Base-by-base conservation (phyloP, 2,797 vertebrate species). In the Mormyrops boulengeri region DNA sequence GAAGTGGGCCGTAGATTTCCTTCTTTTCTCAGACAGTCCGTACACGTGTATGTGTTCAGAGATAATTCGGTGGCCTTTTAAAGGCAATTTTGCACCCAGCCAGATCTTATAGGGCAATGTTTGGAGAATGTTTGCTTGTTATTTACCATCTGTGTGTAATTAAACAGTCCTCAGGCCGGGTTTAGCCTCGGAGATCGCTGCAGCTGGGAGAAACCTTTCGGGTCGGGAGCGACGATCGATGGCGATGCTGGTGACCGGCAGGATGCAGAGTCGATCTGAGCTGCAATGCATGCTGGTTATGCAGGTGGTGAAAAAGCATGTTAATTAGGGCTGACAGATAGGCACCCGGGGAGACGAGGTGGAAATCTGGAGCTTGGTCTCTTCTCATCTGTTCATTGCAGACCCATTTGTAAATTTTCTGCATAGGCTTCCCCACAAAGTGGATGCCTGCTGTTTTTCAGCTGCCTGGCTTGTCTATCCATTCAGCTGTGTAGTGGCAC, bases 241-340 rank as follows among this genome's bases (percentile, higher is more conserved):
- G 90, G 34, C 92, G 60, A 89, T 38, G 50, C 55, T 60, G 88
- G 92, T 91, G 34, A 62, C 88, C 60, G 91, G 22, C 85, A 49
- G 62, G 62, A 89, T 53, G 86, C 57, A 34, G 9, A 7, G 55
- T 14, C 19, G 62, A 12, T 60, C 44, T 47, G 8, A 47, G 44
- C 38, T 69, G 57, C 57, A 14, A 34, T 89, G 50, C 62, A 88
- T 44, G 80, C 52, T 84, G 88, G 66, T 66, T 14, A 66, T 85
- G 89, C 84, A 12, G 87, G 91, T 91, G 92, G 82, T 90, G 88
- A 82, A n/a, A 84, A 12, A 57, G 89, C 89, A 90, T 87, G 85
- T 89, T 92, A 92, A 91, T 92, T 92, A 90, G 87, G 34, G 34
- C 53, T 55, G 89, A 92, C 92, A 80, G 91, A 90, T 90, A 26